Percentiles rank a stretch among this genome's conserved stretches.
Conservation (phyloP, 2,113 vertebrate species). For the Smithornis capensis region DNA sequence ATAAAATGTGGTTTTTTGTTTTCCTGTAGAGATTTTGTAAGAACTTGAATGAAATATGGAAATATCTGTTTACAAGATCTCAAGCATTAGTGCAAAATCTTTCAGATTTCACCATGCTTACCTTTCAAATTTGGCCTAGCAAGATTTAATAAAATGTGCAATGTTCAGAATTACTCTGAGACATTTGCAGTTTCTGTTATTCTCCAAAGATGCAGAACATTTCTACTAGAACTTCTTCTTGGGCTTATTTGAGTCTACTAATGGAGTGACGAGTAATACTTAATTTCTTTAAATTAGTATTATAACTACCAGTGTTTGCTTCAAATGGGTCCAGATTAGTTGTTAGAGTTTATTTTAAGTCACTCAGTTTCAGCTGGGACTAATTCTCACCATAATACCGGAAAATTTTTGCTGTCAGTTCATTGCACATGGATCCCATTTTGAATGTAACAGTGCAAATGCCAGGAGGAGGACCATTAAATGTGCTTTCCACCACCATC, state of each 20-base stretch:
- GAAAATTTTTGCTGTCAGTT: conserved; percentile 5
- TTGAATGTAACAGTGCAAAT: not conserved
- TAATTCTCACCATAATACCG: not conserved
- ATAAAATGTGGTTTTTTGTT: not conserved
- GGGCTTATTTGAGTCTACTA: not conserved
- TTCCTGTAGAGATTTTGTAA: not conserved
- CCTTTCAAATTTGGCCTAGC: not conserved
- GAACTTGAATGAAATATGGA: not conserved
- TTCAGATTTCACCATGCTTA: not conserved
- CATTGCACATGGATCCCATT: not conserved
- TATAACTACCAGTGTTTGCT: not conserved
- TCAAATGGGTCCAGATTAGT: not conserved
- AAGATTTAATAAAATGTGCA: not conserved
- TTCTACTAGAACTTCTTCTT: not conserved
- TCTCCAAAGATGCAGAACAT: not conserved
- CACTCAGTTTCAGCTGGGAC: not conserved
- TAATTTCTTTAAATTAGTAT: conserved; percentile 12
- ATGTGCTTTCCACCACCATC: not conserved
- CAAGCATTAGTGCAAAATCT: not conserved
- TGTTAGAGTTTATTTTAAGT: conserved; percentile 25
- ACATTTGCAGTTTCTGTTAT: not conserved
- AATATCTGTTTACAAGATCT: not conserved
- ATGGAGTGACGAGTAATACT: not conserved
- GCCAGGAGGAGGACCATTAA: not conserved
- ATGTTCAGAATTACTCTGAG: not conserved